These are phyloP conservation scores for Malurus elegans DNA, from an alignment of 2,113 vertebrate genomes.

Conservation along the genomic window DNA sequence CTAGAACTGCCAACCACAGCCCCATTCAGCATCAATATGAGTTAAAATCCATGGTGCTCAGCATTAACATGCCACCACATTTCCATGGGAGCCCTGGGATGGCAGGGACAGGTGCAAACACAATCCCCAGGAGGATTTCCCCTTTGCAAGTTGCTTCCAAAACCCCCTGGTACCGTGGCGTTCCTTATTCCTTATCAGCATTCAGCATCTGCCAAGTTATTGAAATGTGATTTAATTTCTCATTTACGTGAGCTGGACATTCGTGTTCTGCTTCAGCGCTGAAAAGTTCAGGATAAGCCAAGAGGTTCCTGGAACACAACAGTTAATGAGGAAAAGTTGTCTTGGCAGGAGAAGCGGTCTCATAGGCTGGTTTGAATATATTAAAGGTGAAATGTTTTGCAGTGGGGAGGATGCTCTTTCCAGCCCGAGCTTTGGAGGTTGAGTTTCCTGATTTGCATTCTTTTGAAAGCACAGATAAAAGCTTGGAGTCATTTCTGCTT, in stretches of 20 bases:
- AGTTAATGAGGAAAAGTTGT: constrained; percentile 63
- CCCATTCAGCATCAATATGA: neutral
- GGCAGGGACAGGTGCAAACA: neutral
- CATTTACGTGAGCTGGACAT: neutral
- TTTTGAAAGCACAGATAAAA: constrained; percentile 60
- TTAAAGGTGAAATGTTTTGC: constrained; percentile 64
- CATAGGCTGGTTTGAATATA: constrained; percentile 40
- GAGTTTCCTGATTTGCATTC: constrained; percentile 61
- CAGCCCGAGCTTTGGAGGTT: constrained; percentile 29
- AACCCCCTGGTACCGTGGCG: neutral
- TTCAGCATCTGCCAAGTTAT: neutral
- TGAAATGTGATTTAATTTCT: constrained; percentile 36
- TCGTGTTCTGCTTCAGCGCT: constrained; percentile 29
- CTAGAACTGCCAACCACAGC: neutral
- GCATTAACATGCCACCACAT: rapidly evolving
- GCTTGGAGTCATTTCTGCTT: constrained; percentile 36
- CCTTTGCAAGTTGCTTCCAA: neutral
- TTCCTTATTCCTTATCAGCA: neutral
- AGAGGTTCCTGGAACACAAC: constrained; percentile 64
- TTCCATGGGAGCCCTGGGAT: neutral
- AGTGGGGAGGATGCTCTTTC: constrained; percentile 37
- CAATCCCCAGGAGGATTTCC: neutral
- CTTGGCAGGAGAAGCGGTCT: constrained; percentile 26
- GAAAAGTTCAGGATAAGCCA: constrained; percentile 30
- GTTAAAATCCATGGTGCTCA: neutral